Evolutionary conservation across 2,888 invertebrate species (phyloP).

Genomic region (Volucella bombylans): DNA sequence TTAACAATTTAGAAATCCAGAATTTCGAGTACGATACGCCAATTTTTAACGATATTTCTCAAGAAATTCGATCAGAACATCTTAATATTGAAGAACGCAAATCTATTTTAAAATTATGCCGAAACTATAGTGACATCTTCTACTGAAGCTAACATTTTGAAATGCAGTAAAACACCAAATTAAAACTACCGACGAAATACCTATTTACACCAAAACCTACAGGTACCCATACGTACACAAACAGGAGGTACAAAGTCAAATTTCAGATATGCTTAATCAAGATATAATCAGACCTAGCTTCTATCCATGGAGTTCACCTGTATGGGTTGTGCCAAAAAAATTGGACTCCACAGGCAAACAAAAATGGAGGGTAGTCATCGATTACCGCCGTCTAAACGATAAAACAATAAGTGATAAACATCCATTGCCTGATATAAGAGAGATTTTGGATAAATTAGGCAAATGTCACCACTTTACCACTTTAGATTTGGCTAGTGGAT

Average conservation of each 20-base stretch:
- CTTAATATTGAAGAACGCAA: slow-evolving; percentile 1
- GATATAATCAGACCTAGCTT: slow-evolving; percentile 21
- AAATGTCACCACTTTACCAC: slow-evolving; percentile 5
- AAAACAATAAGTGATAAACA: slow-evolving; percentile 5
- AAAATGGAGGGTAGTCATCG: too few species aligned
- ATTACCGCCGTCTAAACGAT: neutral
- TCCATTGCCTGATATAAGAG: neutral
- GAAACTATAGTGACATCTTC: neutral
- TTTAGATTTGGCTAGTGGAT: neutral
- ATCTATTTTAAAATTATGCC: neutral
- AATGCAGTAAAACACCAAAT: neutral
- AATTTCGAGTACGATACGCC: neutral
- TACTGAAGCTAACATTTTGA: too few species aligned
- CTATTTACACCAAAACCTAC: neutral
- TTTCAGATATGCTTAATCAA: slow-evolving; percentile 13
- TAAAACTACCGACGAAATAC: neutral
- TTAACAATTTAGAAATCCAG: slow-evolving; percentile 3
- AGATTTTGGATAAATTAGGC: neutral
- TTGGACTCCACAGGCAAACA: slow-evolving; percentile 12
- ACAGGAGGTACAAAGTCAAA: slow-evolving; percentile 26
- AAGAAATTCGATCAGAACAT: slow-evolving; percentile 5
- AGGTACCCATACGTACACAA: too few species aligned
- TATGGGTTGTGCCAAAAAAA: slow-evolving; percentile 15
- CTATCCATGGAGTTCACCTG: neutral
- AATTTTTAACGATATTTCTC: neutral